These are phyloP conservation scores for Heliornis fulica DNA, from an alignment of 2,113 vertebrate species.

Conservation along the genomic window DNA sequence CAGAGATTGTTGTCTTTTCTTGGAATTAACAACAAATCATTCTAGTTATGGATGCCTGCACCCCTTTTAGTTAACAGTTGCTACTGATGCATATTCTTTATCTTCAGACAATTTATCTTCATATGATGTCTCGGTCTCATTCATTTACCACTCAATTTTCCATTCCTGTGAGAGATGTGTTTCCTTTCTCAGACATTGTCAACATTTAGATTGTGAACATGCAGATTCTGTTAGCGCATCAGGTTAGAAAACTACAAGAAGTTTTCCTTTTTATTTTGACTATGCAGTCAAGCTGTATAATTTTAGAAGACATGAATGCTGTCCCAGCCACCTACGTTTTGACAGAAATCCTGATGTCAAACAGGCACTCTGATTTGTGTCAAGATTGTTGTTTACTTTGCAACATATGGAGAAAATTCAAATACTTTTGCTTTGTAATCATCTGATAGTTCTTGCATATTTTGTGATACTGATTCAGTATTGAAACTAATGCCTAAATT, in stretches of 20 bases:
- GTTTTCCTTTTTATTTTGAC: constrained; percentile 37
- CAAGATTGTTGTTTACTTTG: neutral
- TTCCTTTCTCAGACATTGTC: neutral
- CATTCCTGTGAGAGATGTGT: neutral
- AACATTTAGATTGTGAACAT: neutral
- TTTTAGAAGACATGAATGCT: constrained; percentile 7
- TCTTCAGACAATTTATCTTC: neutral
- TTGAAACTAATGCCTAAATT: neutral
- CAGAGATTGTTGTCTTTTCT: neutral
- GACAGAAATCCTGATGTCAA: constrained; percentile 37
- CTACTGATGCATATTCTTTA: neutral
- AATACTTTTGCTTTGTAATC: neutral
- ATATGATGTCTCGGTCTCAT: neutral
- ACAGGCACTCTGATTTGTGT: neutral
- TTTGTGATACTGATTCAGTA: neutral
- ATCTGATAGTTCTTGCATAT: neutral
- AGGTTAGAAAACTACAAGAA: constrained; percentile 13
- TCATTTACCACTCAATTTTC: neutral
- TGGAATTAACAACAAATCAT: neutral
- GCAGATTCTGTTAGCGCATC: neutral
- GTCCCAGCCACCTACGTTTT: neutral
- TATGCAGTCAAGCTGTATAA: neutral
- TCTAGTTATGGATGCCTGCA: neutral
- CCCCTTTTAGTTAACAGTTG: neutral
- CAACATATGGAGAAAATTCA: constrained; percentile 10